Evolutionary conservation across 1,140 invertebrate species (phyloP).

Genomic region (Gonioctena quinquepunctata): DNA sequence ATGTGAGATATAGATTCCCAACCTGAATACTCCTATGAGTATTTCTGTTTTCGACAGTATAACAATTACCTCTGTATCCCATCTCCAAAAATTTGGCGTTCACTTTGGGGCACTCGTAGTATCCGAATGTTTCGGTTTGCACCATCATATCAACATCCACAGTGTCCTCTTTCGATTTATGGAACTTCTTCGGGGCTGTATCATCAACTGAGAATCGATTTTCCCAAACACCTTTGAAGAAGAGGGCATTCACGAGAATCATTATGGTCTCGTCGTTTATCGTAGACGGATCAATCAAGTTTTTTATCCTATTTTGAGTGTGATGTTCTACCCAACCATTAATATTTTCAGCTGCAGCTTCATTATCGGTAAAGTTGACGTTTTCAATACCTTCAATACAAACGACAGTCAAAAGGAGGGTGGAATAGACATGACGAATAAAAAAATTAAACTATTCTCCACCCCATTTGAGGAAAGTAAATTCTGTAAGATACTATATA

Average conservation of each 20-base stretch:
- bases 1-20: too few species aligned
- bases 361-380: constrained; percentile 59
- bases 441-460: too few species aligned
- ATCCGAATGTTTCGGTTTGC: constrained; percentile 51
- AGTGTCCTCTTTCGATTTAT: constrained; percentile 33
- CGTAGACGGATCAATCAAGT: constrained; percentile 63
- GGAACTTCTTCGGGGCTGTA: constrained; percentile 56
- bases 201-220: constrained; percentile 60
- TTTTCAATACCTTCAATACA: background rate
- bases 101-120: constrained; percentile 57
- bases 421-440: too few species aligned
- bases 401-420: too few species aligned
- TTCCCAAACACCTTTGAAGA: constrained; percentile 75
- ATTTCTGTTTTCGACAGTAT: too few species aligned
- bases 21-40: too few species aligned
- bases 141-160: constrained; percentile 47
- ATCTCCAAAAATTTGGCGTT: constrained; percentile 62
- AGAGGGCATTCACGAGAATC: constrained; percentile 80
- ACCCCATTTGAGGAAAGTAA: too few species aligned
- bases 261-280: constrained; percentile 62
- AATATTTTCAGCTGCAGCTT: constrained; percentile 58
- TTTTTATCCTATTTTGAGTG: constrained; percentile 73
- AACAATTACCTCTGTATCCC: constrained; percentile 57
- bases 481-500: too few species aligned
- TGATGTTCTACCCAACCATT: constrained; percentile 74